phyloP scores from a whole-genome alignment of 2,888 invertebrate genomes.

The Clistopyga incitator region DNA sequence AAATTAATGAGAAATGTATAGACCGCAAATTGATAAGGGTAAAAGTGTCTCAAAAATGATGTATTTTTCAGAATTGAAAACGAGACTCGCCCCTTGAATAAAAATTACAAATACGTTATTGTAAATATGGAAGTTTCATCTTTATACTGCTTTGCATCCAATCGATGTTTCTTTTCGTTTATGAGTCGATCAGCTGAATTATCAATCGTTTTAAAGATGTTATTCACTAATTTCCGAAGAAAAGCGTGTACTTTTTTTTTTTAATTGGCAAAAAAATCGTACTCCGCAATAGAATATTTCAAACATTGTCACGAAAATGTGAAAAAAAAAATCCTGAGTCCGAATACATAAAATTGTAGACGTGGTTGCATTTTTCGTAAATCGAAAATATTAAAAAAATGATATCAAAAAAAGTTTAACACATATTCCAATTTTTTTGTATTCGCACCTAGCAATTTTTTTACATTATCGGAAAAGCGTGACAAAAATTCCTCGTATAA shows the following conservation, averaged over 20 bases:
- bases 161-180: conserved; percentile 12
- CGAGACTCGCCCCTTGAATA: not conserved
- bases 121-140: conserved; percentile 50
- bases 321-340: too few species aligned
- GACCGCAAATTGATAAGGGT: not conserved
- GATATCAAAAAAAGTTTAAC: too few species aligned
- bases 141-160: not conserved
- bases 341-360: too few species aligned
- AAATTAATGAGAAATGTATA: conserved; percentile 1
- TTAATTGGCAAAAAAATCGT: too few species aligned
- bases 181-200: conserved; percentile 58
- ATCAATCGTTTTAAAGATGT: not conserved
- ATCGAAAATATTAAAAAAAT: too few species aligned
- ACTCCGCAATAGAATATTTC: too few species aligned
- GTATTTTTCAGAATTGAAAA: not conserved
- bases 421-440: too few species aligned
- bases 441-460: too few species aligned
- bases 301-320: too few species aligned
- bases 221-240: not conserved
- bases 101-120: conserved; percentile 33
- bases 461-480: too few species aligned
- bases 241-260: not conserved
- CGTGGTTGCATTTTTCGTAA: too few species aligned
- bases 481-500: too few species aligned
- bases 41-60: not conserved